These are phyloP conservation scores for Clavelina lepadiformis DNA, from an alignment of 23 tunicate genomes.

Conservation along the genomic window DNA sequence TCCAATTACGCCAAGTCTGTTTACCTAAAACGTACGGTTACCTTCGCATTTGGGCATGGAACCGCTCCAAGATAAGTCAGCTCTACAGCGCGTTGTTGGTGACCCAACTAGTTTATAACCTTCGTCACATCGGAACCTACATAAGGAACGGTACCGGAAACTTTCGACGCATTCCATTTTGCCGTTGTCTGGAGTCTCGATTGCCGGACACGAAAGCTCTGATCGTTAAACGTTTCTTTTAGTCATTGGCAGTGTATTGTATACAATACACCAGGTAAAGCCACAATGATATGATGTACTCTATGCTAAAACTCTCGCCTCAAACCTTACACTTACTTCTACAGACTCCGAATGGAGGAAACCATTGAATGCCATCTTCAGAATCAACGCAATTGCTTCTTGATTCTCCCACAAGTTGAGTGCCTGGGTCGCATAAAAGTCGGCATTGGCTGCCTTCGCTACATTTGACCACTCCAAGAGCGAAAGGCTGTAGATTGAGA, in stretches of 20 bases:
- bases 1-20: too few relatives aligned
- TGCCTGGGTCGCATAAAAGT: constrained; percentile 29
- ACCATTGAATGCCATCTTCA: constrained; percentile 33
- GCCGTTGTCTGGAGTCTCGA: constrained; percentile 27
- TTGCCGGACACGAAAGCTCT: constrained; percentile 32
- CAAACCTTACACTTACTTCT: constrained; percentile 30
- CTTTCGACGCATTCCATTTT: constrained; percentile 27
- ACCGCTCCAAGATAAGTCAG: constrained; percentile 30
- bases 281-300: not conserved
- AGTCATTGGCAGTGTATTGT: not conserved
- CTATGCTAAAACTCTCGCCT: not conserved
- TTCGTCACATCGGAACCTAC: constrained; percentile 31
- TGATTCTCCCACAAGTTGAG: constrained; percentile 17
- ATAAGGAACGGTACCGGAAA: constrained; percentile 27
- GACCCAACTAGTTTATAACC: constrained; percentile 37
- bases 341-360: constrained; percentile 54
- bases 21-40: too few relatives aligned
- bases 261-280: not conserved
- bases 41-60: constrained; percentile 33
- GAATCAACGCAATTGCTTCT: constrained; percentile 37
- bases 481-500: constrained; percentile 15
- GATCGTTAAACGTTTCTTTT: too few relatives aligned
- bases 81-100: constrained; percentile 12
- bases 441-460: constrained; percentile 16
- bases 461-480: constrained; percentile 29